Conservation (phyloP, 1,140 invertebrate species). For the Drosophila ogumai region DNA sequence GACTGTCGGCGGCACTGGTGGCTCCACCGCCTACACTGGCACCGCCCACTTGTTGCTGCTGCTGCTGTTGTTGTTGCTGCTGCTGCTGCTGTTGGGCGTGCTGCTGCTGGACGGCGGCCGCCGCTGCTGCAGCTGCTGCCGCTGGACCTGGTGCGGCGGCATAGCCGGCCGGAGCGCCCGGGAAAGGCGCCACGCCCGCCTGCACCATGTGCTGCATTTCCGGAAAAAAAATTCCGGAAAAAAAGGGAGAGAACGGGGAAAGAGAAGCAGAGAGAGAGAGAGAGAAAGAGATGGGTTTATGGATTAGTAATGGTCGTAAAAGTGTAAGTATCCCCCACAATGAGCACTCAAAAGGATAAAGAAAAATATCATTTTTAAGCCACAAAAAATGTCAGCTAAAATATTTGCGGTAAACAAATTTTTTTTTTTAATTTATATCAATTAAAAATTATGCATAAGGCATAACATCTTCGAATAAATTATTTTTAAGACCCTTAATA, state of each 20-base stretch:
- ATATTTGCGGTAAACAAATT: too few species aligned
- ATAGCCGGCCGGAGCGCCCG: constrained; percentile 91
- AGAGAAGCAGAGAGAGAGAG: constrained; percentile 30
- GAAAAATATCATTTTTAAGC: not conserved
- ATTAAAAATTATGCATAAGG: not conserved
- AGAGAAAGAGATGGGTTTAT: constrained; percentile 44
- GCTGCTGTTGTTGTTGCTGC: constrained; percentile 85
- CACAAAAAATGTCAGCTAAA: not conserved
- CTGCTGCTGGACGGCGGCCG: constrained; percentile 87
- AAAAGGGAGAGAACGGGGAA: constrained; percentile 13
- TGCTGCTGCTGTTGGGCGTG: constrained; percentile 84
- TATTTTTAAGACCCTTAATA: not conserved
- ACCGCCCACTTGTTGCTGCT: constrained; percentile 83
- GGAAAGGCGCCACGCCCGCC: constrained; percentile 94
- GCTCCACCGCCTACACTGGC: constrained; percentile 60
- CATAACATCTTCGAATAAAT: not conserved
- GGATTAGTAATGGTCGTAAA: constrained; percentile 56
- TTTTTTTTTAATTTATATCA: too few species aligned
- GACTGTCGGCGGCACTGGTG: constrained; percentile 84
- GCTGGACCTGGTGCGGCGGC: constrained; percentile 88
- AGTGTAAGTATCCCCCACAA: constrained; percentile 17
- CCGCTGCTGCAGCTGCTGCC: constrained; percentile 87
- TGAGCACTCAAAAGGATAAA: not conserved
- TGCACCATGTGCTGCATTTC: constrained; percentile 96
- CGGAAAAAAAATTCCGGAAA: constrained; percentile 61